Base-by-base conservation (phyloP, 2,888 invertebrate genomes). In the Xylota sylvarum region DNA sequence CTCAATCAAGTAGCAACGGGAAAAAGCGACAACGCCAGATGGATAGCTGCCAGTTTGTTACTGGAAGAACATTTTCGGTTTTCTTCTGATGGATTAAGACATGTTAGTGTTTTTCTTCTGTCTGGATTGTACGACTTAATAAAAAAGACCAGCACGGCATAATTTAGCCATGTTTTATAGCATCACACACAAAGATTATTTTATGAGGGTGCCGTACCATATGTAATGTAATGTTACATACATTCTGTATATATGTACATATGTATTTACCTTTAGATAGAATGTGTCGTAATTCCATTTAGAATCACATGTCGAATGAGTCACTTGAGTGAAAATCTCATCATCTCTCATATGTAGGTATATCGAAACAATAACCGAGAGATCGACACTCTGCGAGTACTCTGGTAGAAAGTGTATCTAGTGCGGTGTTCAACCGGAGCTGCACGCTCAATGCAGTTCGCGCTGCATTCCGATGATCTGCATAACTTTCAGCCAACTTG, bases 381-480 rank as follows among this genome's bases (percentile, higher is more conserved):
- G 69, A 67, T 64, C 69, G 46, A 50, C 40, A 48, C 46, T 67
- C 64, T 32, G 10, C n/a, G 30, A 14, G 12, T 14, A 35, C 50
- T 32, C n/a, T n/a, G 35, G 50, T 79, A 79, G 83, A 83, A 83
- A 83, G 83, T 83, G 83, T 82, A 82, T 78, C 78, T 72, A 60
- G 65, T 58, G 60, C 79, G 79, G 73, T 73, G 79, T 84, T 84
- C 73, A 84, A 79, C 67, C 79, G 79, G 67, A 84, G 83, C 79
- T 84, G 79, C 81, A 81, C 85, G 85, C 81, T 85, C 43, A 4
- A 62, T 80, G 85, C 85, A 65, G 60, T 81, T 85, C 17, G 60
- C 81, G 85, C 81, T 81, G 76, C 85, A 85, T 85, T 85, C 85
- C 85, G 52, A 84, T 70, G 56, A 84, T 85, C 81, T 76, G 76